Evolutionary conservation across 2,888 invertebrate species (phyloP).

Genomic region (Poecilobothrus nobilitatus): DNA sequence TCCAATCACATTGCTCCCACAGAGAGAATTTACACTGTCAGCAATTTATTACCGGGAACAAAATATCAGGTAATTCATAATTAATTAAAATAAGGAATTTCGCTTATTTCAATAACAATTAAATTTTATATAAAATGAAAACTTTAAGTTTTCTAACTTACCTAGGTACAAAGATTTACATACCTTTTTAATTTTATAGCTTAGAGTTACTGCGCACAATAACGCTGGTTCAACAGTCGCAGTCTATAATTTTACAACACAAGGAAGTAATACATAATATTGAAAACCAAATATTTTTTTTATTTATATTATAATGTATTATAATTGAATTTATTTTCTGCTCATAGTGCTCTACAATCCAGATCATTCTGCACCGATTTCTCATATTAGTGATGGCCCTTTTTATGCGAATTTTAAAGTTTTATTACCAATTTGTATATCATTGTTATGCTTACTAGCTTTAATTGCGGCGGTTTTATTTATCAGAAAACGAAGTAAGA

Average conservation of each 20-base stretch:
- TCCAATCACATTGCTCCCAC: conserved; percentile 74
- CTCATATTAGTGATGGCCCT: conserved; percentile 56
- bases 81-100: too few species aligned
- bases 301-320: too few species aligned
- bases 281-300: too few species aligned
- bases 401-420: conserved; percentile 56
- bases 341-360: conserved; percentile 49
- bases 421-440: conserved; percentile 57
- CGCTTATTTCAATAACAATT: too few species aligned
- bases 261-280: conserved; percentile 55
- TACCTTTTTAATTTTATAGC: conserved; percentile 26
- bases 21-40: conserved; percentile 71
- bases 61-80: conserved; percentile 50
- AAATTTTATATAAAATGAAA: too few species aligned
- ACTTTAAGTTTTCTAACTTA: too few species aligned
- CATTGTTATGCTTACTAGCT: conserved; percentile 57
- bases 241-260: conserved; percentile 76
- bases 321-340: conserved; percentile 12
- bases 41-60: conserved; percentile 65
- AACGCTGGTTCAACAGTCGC: conserved; percentile 79
- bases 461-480: conserved; percentile 61
- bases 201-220: conserved; percentile 72
- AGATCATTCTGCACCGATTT: conserved; percentile 57
- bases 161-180: too few species aligned
- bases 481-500: conserved; percentile 60